phyloP scores from a whole-genome alignment of 2,113 vertebrate genomes.

The Corynorhinus townsendii region DNA sequence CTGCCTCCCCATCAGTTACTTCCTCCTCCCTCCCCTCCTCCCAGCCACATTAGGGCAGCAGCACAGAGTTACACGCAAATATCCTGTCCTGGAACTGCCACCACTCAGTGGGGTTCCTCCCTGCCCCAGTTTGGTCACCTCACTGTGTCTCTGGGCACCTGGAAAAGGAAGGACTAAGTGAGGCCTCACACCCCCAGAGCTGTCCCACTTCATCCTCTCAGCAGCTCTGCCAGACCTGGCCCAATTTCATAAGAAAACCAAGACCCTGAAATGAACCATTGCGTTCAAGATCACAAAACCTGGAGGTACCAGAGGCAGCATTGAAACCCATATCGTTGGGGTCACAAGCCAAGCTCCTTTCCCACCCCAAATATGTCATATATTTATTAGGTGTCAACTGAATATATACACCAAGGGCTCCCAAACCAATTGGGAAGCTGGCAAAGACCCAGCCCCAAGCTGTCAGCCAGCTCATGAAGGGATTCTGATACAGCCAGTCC shows the following conservation, averaged over 20 bases:
- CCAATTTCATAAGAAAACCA: neutral
- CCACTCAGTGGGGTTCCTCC: constrained; percentile 14
- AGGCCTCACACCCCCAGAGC: neutral
- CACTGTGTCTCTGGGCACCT: neutral
- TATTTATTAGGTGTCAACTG: neutral
- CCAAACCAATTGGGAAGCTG: neutral
- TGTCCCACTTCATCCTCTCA: neutral
- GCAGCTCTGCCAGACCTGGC: neutral
- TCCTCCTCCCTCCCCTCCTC: constrained; percentile 50
- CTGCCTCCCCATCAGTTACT: constrained; percentile 41
- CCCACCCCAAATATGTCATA: neutral
- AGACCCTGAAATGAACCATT: neutral
- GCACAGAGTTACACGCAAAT: constrained; percentile 67
- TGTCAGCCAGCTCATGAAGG: neutral
- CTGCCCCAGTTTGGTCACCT: neutral
- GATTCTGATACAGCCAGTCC: neutral
- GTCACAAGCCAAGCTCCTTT: neutral
- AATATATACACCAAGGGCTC: neutral
- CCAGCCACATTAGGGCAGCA: constrained; percentile 65
- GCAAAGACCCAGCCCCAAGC: neutral
- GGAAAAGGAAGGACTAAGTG: neutral
- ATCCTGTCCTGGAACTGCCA: constrained; percentile 56
- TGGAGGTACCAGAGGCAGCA: neutral
- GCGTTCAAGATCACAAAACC: neutral
- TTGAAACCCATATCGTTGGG: neutral